Evolutionary conservation across 2,797 vertebrate genomes (phyloP).

Genomic region (Cuculus canorus): DNA sequence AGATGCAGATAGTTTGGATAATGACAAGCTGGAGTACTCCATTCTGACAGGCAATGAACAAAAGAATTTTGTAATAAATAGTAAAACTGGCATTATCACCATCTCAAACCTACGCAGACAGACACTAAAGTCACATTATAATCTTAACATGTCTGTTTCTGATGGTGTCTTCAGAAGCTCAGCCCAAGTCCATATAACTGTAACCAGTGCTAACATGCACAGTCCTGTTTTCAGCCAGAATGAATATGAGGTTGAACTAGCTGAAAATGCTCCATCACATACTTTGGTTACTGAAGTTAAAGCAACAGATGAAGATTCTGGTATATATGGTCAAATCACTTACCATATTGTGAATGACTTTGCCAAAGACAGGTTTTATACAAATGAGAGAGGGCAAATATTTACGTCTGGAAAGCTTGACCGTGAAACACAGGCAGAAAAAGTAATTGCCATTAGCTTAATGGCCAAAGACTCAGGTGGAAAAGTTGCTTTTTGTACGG

Average conservation of each 20-base stretch:
- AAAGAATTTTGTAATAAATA: constrained; percentile 90
- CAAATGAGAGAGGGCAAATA: constrained; percentile 89
- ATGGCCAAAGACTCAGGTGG: constrained; percentile 93
- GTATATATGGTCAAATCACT: constrained; percentile 85
- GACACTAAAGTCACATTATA: constrained; percentile 83
- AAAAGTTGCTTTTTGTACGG: constrained; percentile 91
- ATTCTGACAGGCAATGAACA: constrained; percentile 92
- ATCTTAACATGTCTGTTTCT: constrained; percentile 90
- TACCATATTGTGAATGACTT: constrained; percentile 95
- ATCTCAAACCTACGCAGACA: constrained; percentile 88
- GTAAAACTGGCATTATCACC: constrained; percentile 85
- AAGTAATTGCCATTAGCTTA: constrained; percentile 91
- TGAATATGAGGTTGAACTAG: constrained; percentile 93
- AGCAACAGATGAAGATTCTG: constrained; percentile 89
- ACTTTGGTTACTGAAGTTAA: constrained; percentile 88
- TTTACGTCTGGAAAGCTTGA: constrained; percentile 92
- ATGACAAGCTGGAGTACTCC: constrained; percentile 87
- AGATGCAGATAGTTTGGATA: constrained; percentile 89
- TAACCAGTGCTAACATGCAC: constrained; percentile 92
- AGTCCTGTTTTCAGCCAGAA: constrained; percentile 89
- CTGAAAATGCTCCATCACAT: constrained; percentile 89
- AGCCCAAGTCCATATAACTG: constrained; percentile 82
- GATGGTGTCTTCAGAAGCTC: constrained; percentile 95
- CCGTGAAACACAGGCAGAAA: constrained; percentile 90
- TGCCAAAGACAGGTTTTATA: constrained; percentile 92